phyloP scores from a whole-genome alignment of 2,113 vertebrate genomes.

The Capreolus pygargus region DNA sequence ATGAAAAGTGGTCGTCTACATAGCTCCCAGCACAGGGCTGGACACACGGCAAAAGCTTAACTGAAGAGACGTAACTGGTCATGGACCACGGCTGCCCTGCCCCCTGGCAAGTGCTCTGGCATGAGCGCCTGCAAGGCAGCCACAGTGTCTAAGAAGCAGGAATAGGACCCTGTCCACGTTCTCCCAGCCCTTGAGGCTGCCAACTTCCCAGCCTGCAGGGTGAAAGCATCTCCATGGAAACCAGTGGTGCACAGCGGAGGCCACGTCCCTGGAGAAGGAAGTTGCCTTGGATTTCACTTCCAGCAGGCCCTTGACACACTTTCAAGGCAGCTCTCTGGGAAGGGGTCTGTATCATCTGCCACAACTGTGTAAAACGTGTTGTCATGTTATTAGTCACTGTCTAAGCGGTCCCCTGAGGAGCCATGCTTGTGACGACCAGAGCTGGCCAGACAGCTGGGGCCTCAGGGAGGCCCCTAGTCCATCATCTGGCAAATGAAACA shows the following conservation, averaged over 20 bases:
- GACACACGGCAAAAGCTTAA: not conserved
- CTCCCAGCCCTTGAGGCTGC: not conserved
- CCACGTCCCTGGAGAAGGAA: not conserved
- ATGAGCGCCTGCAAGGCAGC: not conserved
- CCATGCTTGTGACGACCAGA: no score
- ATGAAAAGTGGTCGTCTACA: not conserved
- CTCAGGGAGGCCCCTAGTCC: not conserved
- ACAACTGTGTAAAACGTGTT: fast-evolving
- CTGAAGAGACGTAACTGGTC: not conserved
- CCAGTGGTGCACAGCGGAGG: not conserved
- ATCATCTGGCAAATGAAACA: fast-evolving
- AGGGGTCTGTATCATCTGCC: not conserved
- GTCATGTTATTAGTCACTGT: not conserved
- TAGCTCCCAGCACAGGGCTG: not conserved
- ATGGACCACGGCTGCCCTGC: not conserved
- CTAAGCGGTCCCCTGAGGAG: not conserved
- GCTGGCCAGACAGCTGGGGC: fast-evolving
- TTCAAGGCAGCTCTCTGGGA: not conserved
- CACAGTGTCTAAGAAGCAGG: fast-evolving
- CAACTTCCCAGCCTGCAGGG: not conserved
- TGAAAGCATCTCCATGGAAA: constrained; percentile 48
- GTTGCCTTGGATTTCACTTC: not conserved
- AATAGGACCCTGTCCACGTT: not conserved
- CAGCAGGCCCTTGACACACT: not conserved
- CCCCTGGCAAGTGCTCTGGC: not conserved